Conservation (phyloP, 64 coral and sea anemone species). For the Pocillopora damicornis region DNA sequence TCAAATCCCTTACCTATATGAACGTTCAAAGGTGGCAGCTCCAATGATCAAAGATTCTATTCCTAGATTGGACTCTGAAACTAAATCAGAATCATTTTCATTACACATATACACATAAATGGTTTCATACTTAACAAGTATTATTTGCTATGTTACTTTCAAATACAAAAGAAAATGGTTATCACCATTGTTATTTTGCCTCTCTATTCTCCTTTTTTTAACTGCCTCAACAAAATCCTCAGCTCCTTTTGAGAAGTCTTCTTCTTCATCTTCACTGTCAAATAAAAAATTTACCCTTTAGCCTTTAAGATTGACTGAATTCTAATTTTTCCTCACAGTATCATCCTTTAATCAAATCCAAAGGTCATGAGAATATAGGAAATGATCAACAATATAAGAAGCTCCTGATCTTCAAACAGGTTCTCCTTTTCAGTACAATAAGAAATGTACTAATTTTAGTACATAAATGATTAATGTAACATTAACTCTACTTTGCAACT, state of each 20-base stretch:
- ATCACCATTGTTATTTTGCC: conserved; percentile 36
- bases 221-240: conserved; percentile 59
- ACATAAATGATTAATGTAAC: no score
- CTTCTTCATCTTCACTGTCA: conserved; percentile 51
- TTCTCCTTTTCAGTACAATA: no score
- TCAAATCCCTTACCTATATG: conserved; percentile 33
- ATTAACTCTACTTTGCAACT: no score
- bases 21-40: conserved; percentile 57
- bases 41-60: conserved; percentile 57
- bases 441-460: no score
- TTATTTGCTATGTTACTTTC: no score
- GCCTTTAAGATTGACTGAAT: no score
- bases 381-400: no score
- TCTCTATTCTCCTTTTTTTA: conserved; percentile 32
- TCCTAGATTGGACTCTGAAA: conserved; percentile 28
- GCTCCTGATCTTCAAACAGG: no score
- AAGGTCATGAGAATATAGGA: no score
- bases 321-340: neutral
- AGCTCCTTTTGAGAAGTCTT: conserved; percentile 60
- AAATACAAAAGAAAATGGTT: neutral
- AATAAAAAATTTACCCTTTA: neutral
- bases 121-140: no score
- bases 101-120: neutral
- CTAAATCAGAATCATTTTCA: neutral
- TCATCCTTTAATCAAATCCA: neutral